A percentile compares a stretch with the other conserved stretches of the same genome.
These are phyloP conservation scores for Schizaphis graminum DNA, from an alignment of 2,888 invertebrate genomes.

Conservation along the genomic window DNA sequence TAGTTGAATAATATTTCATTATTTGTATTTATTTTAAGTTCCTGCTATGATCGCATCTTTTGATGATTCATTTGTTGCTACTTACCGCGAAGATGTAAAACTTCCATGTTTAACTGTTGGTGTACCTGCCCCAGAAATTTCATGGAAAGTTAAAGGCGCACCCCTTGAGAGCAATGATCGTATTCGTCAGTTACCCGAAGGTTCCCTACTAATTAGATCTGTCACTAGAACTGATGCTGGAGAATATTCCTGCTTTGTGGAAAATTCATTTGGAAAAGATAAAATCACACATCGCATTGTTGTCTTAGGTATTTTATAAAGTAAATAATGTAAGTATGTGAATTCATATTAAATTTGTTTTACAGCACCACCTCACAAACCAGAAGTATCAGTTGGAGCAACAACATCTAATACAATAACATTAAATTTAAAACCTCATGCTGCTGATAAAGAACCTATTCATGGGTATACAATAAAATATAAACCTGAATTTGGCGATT, in stretches of 20 bases:
- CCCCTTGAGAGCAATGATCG: conserved; percentile 85
- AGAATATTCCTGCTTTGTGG: conserved; percentile 93
- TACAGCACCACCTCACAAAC: conserved; percentile 82
- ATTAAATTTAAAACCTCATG: conserved; percentile 80
- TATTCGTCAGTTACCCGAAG: conserved; percentile 88
- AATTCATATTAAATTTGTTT: conserved; percentile 63
- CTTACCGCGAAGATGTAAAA: conserved; percentile 91
- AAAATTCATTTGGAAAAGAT: conserved; percentile 93
- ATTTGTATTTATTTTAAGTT: conserved; percentile 74
- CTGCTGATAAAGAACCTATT: conserved; percentile 87
- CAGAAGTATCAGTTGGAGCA: conserved; percentile 81
- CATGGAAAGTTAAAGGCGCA: conserved; percentile 89
- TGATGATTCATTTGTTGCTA: conserved; percentile 92
- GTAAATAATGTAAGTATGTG: background rate
- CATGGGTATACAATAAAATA: conserved; percentile 93
- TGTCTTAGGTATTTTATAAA: conserved; percentile 78
- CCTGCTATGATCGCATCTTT: conserved; percentile 96
- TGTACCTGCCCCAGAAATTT: conserved; percentile 88
- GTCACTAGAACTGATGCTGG: conserved; percentile 92
- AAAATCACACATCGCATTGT: conserved; percentile 91
- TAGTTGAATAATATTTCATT: background rate
- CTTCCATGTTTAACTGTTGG: conserved; percentile 94
- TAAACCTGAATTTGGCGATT: conserved; percentile 94
- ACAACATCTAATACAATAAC: conserved; percentile 83
- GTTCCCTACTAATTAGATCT: conserved; percentile 90